Evolutionary conservation across 2,888 invertebrate genomes (phyloP).

Genomic region (Hipparchia semele): DNA sequence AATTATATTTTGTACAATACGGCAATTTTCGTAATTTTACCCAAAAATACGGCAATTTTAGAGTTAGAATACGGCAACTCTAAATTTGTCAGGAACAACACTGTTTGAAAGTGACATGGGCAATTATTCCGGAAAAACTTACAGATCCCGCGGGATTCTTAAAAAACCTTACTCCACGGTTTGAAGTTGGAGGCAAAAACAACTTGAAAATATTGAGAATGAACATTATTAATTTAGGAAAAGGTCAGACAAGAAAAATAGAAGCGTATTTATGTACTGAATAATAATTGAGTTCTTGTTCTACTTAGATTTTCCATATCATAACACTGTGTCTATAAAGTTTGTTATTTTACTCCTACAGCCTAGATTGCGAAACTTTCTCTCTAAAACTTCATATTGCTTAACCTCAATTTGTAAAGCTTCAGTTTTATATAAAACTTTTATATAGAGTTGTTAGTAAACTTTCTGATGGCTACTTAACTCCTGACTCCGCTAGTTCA

Average conservation of each 20-base stretch:
- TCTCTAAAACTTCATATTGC: slow-evolving; percentile 4
- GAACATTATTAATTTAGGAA: neutral
- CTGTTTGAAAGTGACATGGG: too few relatives aligned
- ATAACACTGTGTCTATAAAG: slow-evolving; percentile 3
- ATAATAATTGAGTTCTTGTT: slow-evolving; percentile 1
- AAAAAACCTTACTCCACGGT: too few relatives aligned
- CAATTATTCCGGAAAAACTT: too few relatives aligned
- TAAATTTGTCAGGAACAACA: too few relatives aligned
- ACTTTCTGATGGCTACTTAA: neutral
- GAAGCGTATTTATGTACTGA: neutral
- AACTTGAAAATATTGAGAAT: too few relatives aligned
- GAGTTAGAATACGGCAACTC: too few relatives aligned
- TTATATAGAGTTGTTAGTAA: slow-evolving; percentile 15
- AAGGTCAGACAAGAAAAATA: neutral
- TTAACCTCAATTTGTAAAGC: slow-evolving; percentile 10
- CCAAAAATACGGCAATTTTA: too few relatives aligned
- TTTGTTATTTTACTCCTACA: slow-evolving; percentile 1
- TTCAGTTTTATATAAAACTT: neutral
- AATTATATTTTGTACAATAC: too few relatives aligned
- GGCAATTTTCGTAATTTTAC: too few relatives aligned
- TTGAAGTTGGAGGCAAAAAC: too few relatives aligned
- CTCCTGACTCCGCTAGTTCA: neutral
- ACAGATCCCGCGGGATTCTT: too few relatives aligned
- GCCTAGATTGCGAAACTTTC: slow-evolving; percentile 1
- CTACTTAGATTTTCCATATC: neutral